phyloP scores from a whole-genome alignment of 2,797 vertebrate genomes.

The Poecilia picta region DNA sequence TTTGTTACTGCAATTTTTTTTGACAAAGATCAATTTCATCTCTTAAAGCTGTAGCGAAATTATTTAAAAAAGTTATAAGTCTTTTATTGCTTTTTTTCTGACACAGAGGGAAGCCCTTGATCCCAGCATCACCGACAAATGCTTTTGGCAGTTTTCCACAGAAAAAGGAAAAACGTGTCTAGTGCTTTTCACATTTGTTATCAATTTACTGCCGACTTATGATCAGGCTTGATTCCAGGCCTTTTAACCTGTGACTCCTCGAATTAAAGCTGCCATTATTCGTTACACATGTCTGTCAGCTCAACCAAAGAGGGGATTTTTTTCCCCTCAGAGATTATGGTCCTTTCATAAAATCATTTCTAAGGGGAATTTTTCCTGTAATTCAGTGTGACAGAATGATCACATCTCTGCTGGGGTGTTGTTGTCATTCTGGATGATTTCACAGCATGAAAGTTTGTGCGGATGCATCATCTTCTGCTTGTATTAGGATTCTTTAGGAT shows the following conservation, averaged over 20 bases:
- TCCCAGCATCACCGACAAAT: background rate
- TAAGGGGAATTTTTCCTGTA: background rate
- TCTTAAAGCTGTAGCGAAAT: background rate
- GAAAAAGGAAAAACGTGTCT: background rate
- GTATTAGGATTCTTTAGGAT: background rate
- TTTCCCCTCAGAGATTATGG: background rate
- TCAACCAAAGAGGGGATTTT: conserved; percentile 10
- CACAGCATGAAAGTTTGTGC: background rate
- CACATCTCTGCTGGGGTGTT: background rate
- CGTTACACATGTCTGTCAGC: background rate
- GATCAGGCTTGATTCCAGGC: conserved; percentile 16
- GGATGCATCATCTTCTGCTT: background rate
- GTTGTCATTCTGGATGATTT: background rate
- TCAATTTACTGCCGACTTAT: conserved; percentile 21
- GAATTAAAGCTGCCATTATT: conserved; percentile 12
- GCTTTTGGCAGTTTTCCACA: background rate
- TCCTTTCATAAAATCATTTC: conserved; percentile 10
- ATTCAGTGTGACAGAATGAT: background rate
- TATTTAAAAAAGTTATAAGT: background rate
- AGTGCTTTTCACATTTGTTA: conserved; percentile 19
- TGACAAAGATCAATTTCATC: background rate
- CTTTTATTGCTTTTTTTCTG: background rate
- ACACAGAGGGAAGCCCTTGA: background rate
- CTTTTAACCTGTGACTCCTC: conserved; percentile 24
- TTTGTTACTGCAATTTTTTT: background rate